Evolutionary conservation across 2,888 invertebrate species (phyloP).

Genomic region (Teinopalpus imperialis): DNA sequence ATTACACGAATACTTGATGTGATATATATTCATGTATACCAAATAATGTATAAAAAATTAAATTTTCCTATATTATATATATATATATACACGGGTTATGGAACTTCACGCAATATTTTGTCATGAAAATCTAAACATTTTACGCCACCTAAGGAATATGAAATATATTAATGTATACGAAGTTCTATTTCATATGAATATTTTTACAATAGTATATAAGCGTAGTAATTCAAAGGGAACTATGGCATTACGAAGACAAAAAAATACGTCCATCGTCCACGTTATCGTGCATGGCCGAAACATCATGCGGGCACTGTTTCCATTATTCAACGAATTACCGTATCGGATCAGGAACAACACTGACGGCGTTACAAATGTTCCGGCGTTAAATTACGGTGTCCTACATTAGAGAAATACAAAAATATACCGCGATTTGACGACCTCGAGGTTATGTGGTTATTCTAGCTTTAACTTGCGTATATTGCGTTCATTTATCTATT

Average conservation of each 20-base stretch:
- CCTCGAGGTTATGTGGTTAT: neutral
- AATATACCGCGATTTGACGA: neutral
- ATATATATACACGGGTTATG: too few species aligned
- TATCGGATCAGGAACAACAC: constrained; percentile 10
- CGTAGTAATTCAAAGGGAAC: constrained; percentile 27
- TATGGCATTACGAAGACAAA: constrained; percentile 29
- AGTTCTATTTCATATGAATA: too few species aligned
- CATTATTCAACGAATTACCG: constrained; percentile 39
- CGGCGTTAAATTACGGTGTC: constrained; percentile 10
- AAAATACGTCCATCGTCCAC: constrained; percentile 46
- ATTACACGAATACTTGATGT: too few species aligned
- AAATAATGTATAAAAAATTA: too few species aligned
- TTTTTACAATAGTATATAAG: constrained; percentile 20
- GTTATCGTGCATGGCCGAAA: constrained; percentile 60
- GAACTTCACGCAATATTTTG: too few species aligned
- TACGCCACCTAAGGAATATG: too few species aligned
- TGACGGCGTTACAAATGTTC: constrained; percentile 8
- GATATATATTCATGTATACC: too few species aligned
- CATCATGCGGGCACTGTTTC: constrained; percentile 51
- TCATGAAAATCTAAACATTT: too few species aligned
- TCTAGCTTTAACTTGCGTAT: too few species aligned
- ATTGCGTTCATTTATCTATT: too few species aligned
- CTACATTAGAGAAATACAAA: constrained; percentile 2
- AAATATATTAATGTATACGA: too few species aligned
- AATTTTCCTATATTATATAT: too few species aligned